A percentile compares a stretch with the other conserved stretches of the same genome.
phyloP scores from a whole-genome alignment of 2,797 vertebrate species.

The Anabacerthia variegaticeps region DNA sequence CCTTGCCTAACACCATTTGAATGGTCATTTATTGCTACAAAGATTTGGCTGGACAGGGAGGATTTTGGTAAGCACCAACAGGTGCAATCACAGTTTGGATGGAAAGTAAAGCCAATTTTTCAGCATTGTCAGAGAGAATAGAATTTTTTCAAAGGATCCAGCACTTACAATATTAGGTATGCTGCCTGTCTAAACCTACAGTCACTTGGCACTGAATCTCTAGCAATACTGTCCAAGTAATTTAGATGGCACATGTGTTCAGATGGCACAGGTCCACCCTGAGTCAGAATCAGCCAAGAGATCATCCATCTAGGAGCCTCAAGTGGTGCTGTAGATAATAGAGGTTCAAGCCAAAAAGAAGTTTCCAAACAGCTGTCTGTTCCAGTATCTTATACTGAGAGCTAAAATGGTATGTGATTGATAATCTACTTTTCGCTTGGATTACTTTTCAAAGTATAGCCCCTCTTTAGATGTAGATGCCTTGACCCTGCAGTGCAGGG shows the following conservation, averaged over 20 bases:
- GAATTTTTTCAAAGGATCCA: constrained; percentile 22
- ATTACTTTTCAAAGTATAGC: not conserved
- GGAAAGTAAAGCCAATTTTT: constrained; percentile 23
- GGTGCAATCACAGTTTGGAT: constrained; percentile 32
- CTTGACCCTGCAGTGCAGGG: not conserved
- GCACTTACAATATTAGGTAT: constrained; percentile 55
- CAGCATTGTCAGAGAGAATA: constrained; percentile 12
- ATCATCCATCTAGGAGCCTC: constrained; percentile 43
- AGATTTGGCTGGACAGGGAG: not conserved
- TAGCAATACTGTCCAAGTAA: constrained; percentile 45
- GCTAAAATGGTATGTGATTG: constrained; percentile 6
- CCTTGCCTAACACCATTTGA: not conserved
- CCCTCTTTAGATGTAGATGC: not conserved
- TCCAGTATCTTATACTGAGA: not conserved
- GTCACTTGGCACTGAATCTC: constrained; percentile 42
- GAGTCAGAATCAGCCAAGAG: constrained; percentile 51
- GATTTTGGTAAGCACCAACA: constrained; percentile 25
- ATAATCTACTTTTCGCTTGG: not conserved
- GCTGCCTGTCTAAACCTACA: constrained; percentile 62
- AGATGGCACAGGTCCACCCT: constrained; percentile 57
- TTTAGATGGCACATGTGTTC: constrained; percentile 71
- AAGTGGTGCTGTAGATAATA: not conserved
- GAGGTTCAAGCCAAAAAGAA: constrained; percentile 42
- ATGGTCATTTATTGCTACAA: not conserved
- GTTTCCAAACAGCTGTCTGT: constrained; percentile 37